phyloP scores from a whole-genome alignment of 2,888 invertebrate genomes.

The Tromatobia lineatoria region DNA sequence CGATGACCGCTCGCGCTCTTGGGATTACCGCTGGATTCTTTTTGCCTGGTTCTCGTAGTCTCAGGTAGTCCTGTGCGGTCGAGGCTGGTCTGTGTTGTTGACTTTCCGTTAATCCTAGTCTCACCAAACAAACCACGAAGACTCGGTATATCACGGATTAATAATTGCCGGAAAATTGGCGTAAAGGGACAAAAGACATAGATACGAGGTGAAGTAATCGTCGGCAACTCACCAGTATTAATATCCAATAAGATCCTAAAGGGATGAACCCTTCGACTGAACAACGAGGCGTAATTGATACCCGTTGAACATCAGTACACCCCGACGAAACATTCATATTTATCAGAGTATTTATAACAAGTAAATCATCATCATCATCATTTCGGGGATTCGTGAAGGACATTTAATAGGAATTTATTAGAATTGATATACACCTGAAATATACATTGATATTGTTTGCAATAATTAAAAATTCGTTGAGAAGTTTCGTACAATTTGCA shows the following conservation, averaged over 20 bases:
- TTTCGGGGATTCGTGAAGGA: neutral
- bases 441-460: no score
- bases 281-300: no score
- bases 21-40: neutral
- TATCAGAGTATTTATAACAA: neutral
- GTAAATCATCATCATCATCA: no score
- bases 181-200: neutral
- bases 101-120: slow-evolving; percentile 1
- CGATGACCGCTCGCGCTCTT: slow-evolving; percentile 5
- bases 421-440: no score
- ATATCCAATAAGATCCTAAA: no score
- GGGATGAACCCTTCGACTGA: no score
- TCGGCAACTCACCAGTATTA: neutral
- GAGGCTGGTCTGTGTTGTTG: slow-evolving; percentile 17
- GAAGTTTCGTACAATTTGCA: no score
- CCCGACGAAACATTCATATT: neutral
- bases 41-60: slow-evolving; percentile 8
- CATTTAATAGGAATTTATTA: neutral
- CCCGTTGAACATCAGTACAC: neutral
- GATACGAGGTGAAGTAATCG: neutral
- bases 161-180: neutral
- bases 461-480: no score
- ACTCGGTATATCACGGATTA: neutral
- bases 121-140: neutral
- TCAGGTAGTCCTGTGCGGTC: slow-evolving; percentile 49